Conservation (phyloP, 2,113 vertebrate species). For the Symphodus melops region DNA sequence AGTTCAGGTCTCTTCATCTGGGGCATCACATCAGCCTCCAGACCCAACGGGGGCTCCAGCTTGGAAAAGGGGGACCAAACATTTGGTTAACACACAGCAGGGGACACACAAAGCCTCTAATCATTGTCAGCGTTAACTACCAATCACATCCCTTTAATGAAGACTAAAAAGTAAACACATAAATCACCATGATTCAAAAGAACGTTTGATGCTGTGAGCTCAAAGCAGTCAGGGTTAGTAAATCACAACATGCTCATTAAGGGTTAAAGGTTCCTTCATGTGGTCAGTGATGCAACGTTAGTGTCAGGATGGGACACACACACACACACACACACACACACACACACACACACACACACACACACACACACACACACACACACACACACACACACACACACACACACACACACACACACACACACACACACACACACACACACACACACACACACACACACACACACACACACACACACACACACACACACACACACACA, state of each 20-base stretch:
- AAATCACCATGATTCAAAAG: slow-evolving; percentile 60
- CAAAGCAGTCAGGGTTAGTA: slow-evolving; percentile 79
- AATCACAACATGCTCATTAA: slow-evolving; percentile 83
- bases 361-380: no score
- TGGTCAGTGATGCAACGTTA: slow-evolving; percentile 82
- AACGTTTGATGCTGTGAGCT: slow-evolving; percentile 60
- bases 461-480: no score
- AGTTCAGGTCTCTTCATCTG: slow-evolving; percentile 87
- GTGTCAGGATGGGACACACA: no score
- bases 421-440: no score
- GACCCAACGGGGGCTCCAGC: slow-evolving; percentile 87
- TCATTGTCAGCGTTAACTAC: slow-evolving; percentile 68
- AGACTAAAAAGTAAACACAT: slow-evolving; percentile 28
- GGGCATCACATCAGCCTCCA: slow-evolving; percentile 85
- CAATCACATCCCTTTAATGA: slow-evolving; percentile 46
- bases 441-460: no score
- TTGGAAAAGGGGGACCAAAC: slow-evolving; percentile 90
- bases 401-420: no score
- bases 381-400: no score
- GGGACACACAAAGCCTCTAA: slow-evolving; percentile 79
- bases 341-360: no score
- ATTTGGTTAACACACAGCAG: slow-evolving; percentile 89
- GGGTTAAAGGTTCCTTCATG: slow-evolving; percentile 79
- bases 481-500: no score
- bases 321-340: no score